A percentile compares a stretch with the other conserved stretches of the same genome.
These are phyloP conservation scores for Trachymyrmex septentrionalis DNA, from an alignment of 1,140 invertebrate species.

Conservation along the genomic window DNA sequence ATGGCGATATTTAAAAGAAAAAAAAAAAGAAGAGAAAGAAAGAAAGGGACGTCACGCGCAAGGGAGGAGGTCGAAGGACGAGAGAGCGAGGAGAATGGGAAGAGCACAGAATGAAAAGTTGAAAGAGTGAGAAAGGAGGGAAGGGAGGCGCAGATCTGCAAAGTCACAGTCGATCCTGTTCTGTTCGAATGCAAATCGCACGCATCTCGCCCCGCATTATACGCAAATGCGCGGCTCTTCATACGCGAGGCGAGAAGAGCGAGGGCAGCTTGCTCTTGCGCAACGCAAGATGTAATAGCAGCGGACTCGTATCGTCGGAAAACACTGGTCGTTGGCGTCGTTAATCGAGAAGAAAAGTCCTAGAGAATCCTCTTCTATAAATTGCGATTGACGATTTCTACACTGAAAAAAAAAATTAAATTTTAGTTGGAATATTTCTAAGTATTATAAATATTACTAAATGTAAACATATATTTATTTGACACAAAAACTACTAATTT, in stretches of 20 bases:
- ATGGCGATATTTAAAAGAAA: background rate
- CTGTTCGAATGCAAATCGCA: constrained; percentile 67
- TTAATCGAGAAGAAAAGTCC: constrained; percentile 9
- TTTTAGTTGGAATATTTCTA: too few relatives aligned
- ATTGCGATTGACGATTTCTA: background rate
- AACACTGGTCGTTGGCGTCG: background rate
- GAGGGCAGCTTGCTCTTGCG: constrained; percentile 19
- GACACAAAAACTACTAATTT: too few relatives aligned
- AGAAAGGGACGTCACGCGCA: background rate
- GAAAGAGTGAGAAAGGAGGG: background rate
- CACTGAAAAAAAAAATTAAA: background rate
- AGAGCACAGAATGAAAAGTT: background rate
- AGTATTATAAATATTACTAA: too few relatives aligned
- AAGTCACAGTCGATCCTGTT: constrained; percentile 58
- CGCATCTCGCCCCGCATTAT: constrained; percentile 66
- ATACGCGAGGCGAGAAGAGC: constrained; percentile 16
- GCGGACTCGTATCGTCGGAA: background rate
- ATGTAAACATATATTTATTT: too few relatives aligned
- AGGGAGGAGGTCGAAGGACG: constrained; percentile 20
- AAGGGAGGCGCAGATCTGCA: constrained; percentile 42
- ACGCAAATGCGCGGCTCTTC: constrained; percentile 56
- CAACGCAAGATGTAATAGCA: constrained; percentile 44
- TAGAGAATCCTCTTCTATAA: background rate
- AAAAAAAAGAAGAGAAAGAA: background rate
- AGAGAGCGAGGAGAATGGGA: constrained; percentile 28